Evolutionary conservation across 2,113 vertebrate species (phyloP), one percentile per base, ranked within the genome.

Genomic region (Dendrocopos noguchii): DNA sequence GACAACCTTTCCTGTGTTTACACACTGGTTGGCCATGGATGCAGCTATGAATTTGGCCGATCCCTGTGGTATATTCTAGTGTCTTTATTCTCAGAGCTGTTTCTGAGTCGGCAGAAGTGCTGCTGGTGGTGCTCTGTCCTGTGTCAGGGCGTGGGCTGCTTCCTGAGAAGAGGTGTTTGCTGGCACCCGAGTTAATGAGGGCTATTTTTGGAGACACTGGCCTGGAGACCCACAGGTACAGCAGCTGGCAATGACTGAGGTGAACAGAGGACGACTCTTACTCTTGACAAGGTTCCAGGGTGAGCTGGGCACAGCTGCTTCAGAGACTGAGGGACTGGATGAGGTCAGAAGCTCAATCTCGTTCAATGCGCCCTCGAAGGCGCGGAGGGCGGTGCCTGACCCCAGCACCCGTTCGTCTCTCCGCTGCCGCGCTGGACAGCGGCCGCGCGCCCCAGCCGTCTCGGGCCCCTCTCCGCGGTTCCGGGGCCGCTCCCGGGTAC

Each of bases 261-360:
- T 0, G 83, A 21, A 63, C 50, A 16, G n/a, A 19, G 34, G 8
- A 44, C 9, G 31, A 24, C 50, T 31, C 46, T 1, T 0, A 11
- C 15, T 9, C 20, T 9, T 1, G 11, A 31, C 75, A 2, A 2
- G 44, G 64, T 39, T 3, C 2, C 66, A 24, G 59, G 67, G 42
- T 44, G 42, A 15, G 70, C 39, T 9, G 64, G 33, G 73, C 47
- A 5, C 46, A 0, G 2, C 1, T 0, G 21, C 55, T 42, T 4
- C 15, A 1, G 3, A 7, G 2, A 4, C 4, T 2, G 0, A 2
- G 19, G 19, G 52, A 3, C 31, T 52, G 3, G 20, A 5, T 2
- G 0, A 36, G 14, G 8, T 20, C 64, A 1, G 2, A 44, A 9
- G 67, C 57, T 5, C 24, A 2, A 1, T 2, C 0, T 1, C 59